Evolutionary conservation across 2,113 vertebrate species (phyloP).

Genomic region (Pituophis catenifer): DNA sequence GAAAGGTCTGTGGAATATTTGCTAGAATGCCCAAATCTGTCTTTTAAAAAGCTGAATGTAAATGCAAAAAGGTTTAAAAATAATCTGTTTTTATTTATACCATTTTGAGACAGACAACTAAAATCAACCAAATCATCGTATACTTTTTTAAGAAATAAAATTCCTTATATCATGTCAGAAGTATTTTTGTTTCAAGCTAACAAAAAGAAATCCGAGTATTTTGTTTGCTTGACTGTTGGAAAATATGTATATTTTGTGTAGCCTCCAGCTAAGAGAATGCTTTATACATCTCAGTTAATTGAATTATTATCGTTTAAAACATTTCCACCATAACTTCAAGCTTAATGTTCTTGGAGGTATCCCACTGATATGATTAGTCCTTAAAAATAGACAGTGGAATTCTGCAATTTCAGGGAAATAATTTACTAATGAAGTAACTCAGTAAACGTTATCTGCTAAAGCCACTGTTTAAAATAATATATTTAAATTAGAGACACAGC

Average conservation of each 20-base stretch:
- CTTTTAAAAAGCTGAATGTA: conserved; percentile 50
- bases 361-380: neutral
- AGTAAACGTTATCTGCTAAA: neutral
- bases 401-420: neutral
- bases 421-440: neutral
- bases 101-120: neutral
- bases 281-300: conserved; percentile 35
- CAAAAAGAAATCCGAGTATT: conserved; percentile 12
- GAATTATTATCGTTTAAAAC: conserved; percentile 39
- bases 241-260: conserved; percentile 28
- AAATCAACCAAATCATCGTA: conserved; percentile 28
- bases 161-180: conserved; percentile 18
- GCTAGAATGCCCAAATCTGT: conserved; percentile 42
- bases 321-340: conserved; percentile 37
- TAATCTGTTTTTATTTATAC: neutral
- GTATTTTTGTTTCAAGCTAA: conserved; percentile 12
- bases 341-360: neutral
- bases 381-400: neutral
- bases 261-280: conserved; percentile 37
- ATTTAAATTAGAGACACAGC: neutral
- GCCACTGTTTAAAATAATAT: neutral
- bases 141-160: conserved; percentile 28
- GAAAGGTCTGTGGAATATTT: conserved; percentile 27
- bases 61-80: conserved; percentile 42
- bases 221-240: conserved; percentile 38